These are phyloP conservation scores for Galeruca laticollis DNA, from an alignment of 2,888 invertebrate genomes.

Conservation along the genomic window DNA sequence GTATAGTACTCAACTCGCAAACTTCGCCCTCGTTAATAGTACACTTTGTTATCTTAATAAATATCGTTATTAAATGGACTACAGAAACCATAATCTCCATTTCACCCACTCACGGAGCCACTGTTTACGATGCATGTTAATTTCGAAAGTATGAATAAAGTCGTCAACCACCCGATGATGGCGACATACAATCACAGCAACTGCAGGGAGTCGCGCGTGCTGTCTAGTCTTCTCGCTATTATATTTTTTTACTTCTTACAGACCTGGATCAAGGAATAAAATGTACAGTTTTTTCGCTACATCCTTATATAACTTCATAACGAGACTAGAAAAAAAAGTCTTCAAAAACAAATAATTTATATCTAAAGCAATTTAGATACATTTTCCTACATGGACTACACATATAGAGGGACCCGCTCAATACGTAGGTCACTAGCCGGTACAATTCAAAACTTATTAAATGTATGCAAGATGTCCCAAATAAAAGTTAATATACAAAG, in stretches of 20 bases:
- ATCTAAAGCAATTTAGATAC: no score
- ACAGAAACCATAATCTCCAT: neutral
- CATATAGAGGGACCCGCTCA: no score
- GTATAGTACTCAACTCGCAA: no score
- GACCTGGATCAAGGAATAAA: neutral
- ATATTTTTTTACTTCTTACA: constrained; percentile 19
- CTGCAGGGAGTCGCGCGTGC: constrained; percentile 52
- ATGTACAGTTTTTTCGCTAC: neutral
- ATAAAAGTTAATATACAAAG: no score
- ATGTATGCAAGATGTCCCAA: no score
- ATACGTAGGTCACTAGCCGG: no score
- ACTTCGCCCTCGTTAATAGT: no score
- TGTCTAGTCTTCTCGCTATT: constrained; percentile 1
- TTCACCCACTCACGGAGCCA: constrained; percentile 20
- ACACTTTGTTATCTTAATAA: no score
- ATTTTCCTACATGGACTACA: no score
- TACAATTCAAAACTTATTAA: no score
- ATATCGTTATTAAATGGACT: neutral
- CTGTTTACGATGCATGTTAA: constrained; percentile 36
- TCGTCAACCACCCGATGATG: constrained; percentile 51
- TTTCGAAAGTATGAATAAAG: constrained; percentile 53
- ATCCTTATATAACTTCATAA: neutral
- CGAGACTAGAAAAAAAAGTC: neutral
- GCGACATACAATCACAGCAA: constrained; percentile 46
- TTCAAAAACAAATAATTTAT: no score